Percentiles rank a stretch among this genome's conserved stretches.
Evolutionary conservation across 2,113 vertebrate genomes (phyloP).

Genomic region (Camarhynchus parvulus): DNA sequence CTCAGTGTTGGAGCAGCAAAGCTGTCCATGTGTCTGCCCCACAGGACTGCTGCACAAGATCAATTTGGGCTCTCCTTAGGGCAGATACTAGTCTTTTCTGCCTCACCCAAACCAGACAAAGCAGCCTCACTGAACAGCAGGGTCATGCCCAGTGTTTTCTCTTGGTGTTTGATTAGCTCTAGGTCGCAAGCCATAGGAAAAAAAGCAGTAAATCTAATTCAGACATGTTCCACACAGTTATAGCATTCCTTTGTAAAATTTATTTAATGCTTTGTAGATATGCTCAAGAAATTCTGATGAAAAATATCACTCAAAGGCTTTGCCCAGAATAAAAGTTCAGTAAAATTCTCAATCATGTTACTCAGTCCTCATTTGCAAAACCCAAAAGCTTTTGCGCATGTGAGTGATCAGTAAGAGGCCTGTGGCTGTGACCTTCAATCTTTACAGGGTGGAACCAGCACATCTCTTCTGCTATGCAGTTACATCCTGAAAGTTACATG

Average conservation of each 20-base stretch:
- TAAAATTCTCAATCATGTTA: conserved; percentile 36
- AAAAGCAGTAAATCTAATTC: conserved; percentile 12
- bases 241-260: conserved; percentile 47
- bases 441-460: background rate
- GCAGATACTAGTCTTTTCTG: background rate
- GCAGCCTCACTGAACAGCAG: background rate
- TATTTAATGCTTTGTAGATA: conserved; percentile 48
- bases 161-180: background rate
- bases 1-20: accelerated
- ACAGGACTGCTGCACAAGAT: background rate
- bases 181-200: background rate
- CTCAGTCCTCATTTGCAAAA: conserved; percentile 38
- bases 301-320: conserved; percentile 23
- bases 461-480: background rate
- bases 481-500: background rate
- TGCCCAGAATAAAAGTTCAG: conserved; percentile 10
- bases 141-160: background rate
- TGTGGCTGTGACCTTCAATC: background rate
- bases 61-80: background rate
- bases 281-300: conserved; percentile 36
- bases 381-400: background rate
- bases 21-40: accelerated
- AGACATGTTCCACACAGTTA: conserved; percentile 24
- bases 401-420: background rate
- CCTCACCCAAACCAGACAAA: background rate